phyloP scores from a whole-genome alignment of 1,140 invertebrate species.

The Aphidius ervi region DNA sequence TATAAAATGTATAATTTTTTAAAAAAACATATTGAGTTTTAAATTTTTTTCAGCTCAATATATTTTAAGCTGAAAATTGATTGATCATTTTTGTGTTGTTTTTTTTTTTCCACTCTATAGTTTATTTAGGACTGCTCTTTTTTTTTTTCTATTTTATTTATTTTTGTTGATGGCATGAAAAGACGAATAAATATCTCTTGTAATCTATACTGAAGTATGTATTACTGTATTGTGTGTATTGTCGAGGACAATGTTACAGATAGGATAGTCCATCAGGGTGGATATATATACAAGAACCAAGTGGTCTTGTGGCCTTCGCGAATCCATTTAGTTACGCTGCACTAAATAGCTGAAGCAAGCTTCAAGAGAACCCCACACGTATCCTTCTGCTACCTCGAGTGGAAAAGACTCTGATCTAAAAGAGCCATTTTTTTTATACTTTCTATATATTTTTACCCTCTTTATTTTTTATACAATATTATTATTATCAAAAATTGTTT shows the following conservation, averaged over 20 bases:
- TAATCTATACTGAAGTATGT: not conserved
- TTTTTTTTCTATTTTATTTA: not conserved
- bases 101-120: not conserved
- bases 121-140: slow-evolving; percentile 2
- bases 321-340: slow-evolving; percentile 8
- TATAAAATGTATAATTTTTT: no score
- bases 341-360: not conserved
- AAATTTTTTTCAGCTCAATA: no score
- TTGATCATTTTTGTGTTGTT: no score
- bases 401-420: slow-evolving; percentile 1
- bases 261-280: not conserved
- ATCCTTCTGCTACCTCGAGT: slow-evolving; percentile 4
- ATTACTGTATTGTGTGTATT: no score
- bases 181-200: slow-evolving; percentile 2
- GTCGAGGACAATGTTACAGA: no score
- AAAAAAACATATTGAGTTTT: no score
- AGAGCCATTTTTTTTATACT: not conserved
- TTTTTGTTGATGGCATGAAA: not conserved
- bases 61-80: no score
- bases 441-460: no score
- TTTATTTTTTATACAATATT: no score
- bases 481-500: no score
- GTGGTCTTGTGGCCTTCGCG: not conserved
- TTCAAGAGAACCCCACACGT: not conserved
- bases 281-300: not conserved